A percentile compares a stretch with the other conserved stretches of the same genome.
These are phyloP conservation scores for Galemys pyrenaicus DNA, from an alignment of 2,113 vertebrate genomes.

Conservation along the genomic window DNA sequence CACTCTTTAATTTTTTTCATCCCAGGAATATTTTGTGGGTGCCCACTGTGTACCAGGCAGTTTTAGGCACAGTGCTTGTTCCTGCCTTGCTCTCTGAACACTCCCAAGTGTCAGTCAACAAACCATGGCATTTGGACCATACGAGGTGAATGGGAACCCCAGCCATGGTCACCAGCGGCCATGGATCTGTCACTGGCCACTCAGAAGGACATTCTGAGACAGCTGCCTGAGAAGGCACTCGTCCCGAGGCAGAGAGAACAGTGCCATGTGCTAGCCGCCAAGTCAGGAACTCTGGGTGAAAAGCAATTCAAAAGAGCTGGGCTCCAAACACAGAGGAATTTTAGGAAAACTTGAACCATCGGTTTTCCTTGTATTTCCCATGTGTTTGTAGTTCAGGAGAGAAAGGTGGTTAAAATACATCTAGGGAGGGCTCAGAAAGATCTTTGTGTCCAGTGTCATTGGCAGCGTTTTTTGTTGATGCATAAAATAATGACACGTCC, in stretches of 20 bases:
- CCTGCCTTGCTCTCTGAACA: not conserved
- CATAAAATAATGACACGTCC: not conserved
- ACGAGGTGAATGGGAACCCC: fast-evolving
- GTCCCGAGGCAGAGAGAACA: fast-evolving
- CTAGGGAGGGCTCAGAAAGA: not conserved
- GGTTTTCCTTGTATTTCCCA: not conserved
- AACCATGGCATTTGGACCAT: not conserved
- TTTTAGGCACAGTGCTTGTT: not conserved
- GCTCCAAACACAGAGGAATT: not conserved
- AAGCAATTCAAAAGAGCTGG: not conserved
- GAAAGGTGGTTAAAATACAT: not conserved
- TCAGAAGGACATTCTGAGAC: not conserved
- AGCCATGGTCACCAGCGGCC: fast-evolving
- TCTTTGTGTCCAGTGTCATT: not conserved
- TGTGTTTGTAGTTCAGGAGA: not conserved
- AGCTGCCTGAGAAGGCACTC: fast-evolving
- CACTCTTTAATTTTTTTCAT: too few species aligned
- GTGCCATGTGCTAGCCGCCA: not conserved
- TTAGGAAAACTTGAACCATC: not conserved
- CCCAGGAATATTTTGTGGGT: too few species aligned
- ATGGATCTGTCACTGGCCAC: not conserved
- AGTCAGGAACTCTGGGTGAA: not conserved
- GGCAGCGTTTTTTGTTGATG: not conserved
- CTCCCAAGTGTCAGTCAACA: not conserved
- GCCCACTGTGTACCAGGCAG: not conserved